Conservation (phyloP, 2,888 invertebrate genomes). For the Mactromeris polynyma region DNA sequence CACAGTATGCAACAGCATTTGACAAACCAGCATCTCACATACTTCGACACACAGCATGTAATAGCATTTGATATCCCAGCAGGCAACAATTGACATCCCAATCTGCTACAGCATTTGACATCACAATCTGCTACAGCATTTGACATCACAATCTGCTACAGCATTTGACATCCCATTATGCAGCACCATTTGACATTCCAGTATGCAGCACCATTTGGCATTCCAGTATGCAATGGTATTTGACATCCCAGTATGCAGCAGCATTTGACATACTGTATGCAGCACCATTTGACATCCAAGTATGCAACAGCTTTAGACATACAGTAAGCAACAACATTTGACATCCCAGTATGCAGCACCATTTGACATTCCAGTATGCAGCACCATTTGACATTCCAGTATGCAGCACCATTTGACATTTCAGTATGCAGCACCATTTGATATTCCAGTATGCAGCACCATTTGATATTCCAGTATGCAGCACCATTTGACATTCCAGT, state of each 20-base stretch:
- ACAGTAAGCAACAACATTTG: not conserved
- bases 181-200: not conserved
- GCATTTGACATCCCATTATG: too few species aligned
- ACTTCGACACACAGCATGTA: too few species aligned
- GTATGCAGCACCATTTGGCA: not conserved
- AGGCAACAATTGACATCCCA: too few species aligned
- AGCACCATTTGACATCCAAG: not conserved
- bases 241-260: not conserved
- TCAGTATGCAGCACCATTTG: not conserved
- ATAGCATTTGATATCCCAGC: too few species aligned
- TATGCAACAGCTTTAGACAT: not conserved
- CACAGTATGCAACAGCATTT: too few species aligned
- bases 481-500: not conserved
- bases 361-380: too few species aligned
- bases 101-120: too few species aligned
- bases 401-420: not conserved
- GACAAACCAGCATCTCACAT: too few species aligned
- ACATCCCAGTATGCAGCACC: not conserved
- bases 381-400: not conserved
- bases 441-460: not conserved
- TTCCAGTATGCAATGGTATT: not conserved
- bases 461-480: not conserved
- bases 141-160: too few species aligned
- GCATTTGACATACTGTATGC: not conserved
- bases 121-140: too few species aligned